These are phyloP conservation scores for Harpalus rufipes DNA, from an alignment of 2,888 invertebrate species.

Conservation along the genomic window DNA sequence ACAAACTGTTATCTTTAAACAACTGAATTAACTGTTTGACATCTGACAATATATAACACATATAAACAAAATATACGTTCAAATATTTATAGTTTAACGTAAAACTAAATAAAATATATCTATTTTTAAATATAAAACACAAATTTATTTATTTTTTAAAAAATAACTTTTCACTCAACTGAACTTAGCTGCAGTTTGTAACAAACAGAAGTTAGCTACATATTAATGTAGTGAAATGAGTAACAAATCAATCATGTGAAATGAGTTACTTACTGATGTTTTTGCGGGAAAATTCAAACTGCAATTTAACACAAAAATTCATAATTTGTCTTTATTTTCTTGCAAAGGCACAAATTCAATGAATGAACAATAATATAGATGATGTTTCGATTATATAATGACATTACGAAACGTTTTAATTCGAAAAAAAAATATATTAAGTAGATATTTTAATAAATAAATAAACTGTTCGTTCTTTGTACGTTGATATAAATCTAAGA, in stretches of 20 bases:
- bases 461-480: constrained; percentile 48
- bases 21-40: background rate
- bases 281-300: too few species aligned
- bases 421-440: constrained; percentile 15
- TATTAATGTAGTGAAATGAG: too few species aligned
- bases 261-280: background rate
- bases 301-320: constrained; percentile 62
- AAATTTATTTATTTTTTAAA: too few species aligned
- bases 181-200: too few species aligned
- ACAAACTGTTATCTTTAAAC: background rate
- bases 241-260: background rate
- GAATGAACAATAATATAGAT: constrained; percentile 70
- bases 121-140: too few species aligned
- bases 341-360: constrained; percentile 76
- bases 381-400: constrained; percentile 70
- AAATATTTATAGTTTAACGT: background rate
- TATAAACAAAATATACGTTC: background rate
- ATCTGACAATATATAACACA: too few species aligned
- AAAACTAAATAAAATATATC: background rate
- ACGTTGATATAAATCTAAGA: constrained; percentile 58
- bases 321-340: constrained; percentile 72
- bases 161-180: too few species aligned
- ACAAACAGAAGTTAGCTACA: too few species aligned
- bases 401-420: constrained; percentile 67
- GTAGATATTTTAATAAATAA: constrained; percentile 24